Conservation (phyloP, 2,113 vertebrate species). For the Bolborhynchus lineola region DNA sequence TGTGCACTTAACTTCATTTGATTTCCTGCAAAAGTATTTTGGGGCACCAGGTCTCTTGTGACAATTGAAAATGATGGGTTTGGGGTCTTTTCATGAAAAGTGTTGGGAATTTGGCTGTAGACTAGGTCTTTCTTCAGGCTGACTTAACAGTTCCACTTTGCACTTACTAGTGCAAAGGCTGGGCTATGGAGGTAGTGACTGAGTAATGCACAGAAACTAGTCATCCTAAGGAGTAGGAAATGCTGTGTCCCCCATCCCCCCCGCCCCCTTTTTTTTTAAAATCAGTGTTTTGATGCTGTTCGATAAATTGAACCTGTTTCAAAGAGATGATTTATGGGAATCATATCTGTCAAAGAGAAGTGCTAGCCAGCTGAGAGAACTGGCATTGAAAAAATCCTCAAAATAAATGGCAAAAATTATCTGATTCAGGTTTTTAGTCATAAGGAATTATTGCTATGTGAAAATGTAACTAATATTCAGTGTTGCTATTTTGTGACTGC, state of each 20-base stretch:
- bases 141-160: neutral
- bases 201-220: neutral
- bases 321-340: neutral
- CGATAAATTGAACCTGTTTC: constrained; percentile 15
- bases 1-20: neutral
- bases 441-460: neutral
- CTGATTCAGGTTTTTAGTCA: constrained; percentile 5
- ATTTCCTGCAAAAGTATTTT: neutral
- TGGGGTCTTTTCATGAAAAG: neutral
- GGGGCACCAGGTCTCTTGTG: neutral
- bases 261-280: neutral
- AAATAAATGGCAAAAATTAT: neutral
- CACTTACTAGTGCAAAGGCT: neutral
- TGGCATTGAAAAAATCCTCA: neutral
- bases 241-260: neutral
- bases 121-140: neutral
- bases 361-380: neutral
- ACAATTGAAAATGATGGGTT: neutral
- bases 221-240: neutral
- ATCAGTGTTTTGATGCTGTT: constrained; percentile 8
- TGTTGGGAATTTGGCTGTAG: neutral
- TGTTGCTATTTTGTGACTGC: neutral
- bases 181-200: neutral
- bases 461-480: neutral
- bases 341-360: neutral